Evolutionary conservation across 1,140 invertebrate genomes (phyloP).

Genomic region (Ceratitis capitata): DNA sequence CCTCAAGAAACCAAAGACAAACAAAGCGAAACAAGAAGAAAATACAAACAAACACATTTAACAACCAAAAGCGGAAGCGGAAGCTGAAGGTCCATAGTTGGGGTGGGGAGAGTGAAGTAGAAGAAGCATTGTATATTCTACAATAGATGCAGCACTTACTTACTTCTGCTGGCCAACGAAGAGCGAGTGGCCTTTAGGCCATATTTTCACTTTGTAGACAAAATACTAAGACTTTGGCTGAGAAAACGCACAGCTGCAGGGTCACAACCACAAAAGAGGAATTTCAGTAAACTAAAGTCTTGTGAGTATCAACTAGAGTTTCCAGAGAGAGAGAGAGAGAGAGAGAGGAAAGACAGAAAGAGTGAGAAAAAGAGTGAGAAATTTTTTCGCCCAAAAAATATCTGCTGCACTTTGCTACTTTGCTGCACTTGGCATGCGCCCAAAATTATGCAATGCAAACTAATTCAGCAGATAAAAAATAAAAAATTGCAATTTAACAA

Average conservation of each 20-base stretch:
- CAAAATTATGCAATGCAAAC: slow-evolving; percentile 20
- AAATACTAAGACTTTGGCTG: slow-evolving; percentile 21
- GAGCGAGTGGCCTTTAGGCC: slow-evolving; percentile 1
- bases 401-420: not conserved
- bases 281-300: not conserved
- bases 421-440: not conserved
- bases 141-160: not conserved
- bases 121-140: not conserved
- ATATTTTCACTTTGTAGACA: slow-evolving; percentile 36
- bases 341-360: not conserved
- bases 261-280: slow-evolving; percentile 9
- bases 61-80: not conserved
- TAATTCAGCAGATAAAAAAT: no score
- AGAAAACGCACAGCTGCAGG: slow-evolving; percentile 4
- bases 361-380: not conserved
- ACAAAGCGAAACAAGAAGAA: not conserved
- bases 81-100: not conserved
- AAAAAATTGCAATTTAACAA: not conserved
- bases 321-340: not conserved
- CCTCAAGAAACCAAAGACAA: slow-evolving; percentile 20
- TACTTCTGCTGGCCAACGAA: not conserved
- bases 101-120: no score
- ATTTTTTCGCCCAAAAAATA: not conserved
- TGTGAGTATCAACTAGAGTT: not conserved
- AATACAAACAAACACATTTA: not conserved